Evolutionary conservation across 2,113 vertebrate genomes (phyloP), one percentile per base, ranked within the genome.

Genomic region (Ceratotherium simum): DNA sequence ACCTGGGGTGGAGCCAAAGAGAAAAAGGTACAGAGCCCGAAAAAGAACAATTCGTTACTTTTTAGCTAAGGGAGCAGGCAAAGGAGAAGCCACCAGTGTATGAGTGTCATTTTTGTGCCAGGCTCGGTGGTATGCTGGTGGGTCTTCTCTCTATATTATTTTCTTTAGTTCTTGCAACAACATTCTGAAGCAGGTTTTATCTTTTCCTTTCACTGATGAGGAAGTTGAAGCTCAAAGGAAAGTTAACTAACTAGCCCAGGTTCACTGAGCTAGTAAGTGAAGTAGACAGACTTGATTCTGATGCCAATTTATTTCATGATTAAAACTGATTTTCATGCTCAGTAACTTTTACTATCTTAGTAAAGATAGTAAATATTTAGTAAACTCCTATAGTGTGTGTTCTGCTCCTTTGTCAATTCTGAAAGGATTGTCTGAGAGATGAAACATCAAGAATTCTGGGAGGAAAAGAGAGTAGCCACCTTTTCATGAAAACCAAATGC

Each of bases 391-490:
- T 0, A 0, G 62, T 20, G 7, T 67, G 60, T 82, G 8, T 0
- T 3, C 14, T 82, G 58, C 23, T 97, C 2, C 73, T 62, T 60
- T 62, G 64, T 79, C 82, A 83, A 39, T 60, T 31, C 12, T 11
- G 67, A 78, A 58, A 5, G 42, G 46, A 78, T 29, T 81, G 33
- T 92, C 90, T 72, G 58, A 95, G 81, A 42, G 0, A 60, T 13
- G 73, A 97, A 96, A 62, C 58, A 98, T 58, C 36, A 95, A 94
- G 80, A 97, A 87, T 95, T 97, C 75, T 39, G 78, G 84, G 56
- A 96, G 25, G 98, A 58, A n/a, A 93, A 95, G 62, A 42, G 82
- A 95, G 31, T 85, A 64, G 78, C n/a, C 29, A 46, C 23, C 6
- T 56, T 95, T 94, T 86, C 18, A 70, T 86, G 25, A 86, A 29